Percentiles rank a stretch among this genome's conserved stretches.
Evolutionary conservation across 2,888 invertebrate species (phyloP).

Genomic region (Oscheius sp.): DNA sequence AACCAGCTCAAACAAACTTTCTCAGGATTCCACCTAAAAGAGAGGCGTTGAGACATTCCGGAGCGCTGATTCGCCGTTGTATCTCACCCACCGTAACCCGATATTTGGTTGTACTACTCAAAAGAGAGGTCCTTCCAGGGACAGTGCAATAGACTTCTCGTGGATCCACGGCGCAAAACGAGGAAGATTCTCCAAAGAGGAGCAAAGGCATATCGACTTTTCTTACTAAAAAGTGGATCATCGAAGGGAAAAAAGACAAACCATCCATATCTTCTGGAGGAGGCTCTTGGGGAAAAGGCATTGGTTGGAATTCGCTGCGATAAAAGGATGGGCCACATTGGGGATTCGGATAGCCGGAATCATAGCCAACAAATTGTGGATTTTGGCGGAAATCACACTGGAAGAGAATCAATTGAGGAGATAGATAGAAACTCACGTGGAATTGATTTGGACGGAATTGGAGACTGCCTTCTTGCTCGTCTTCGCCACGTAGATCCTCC

Average conservation of each 20-base stretch:
- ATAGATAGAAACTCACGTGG: not conserved
- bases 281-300: slow-evolving; percentile 7
- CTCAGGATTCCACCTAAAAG: slow-evolving; percentile 94
- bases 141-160: slow-evolving; percentile 89
- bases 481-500: slow-evolving; percentile 28
- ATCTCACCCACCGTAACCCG: slow-evolving; percentile 99
- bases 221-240: not conserved
- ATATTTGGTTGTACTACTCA: slow-evolving; percentile 99
- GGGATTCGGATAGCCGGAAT: slow-evolving; percentile 6
- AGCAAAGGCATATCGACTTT: slow-evolving; percentile 28
- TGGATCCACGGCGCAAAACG: slow-evolving; percentile 26
- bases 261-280: slow-evolving; percentile 18
- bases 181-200: slow-evolving; percentile 19
- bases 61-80: slow-evolving; percentile 87
- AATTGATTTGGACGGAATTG: slow-evolving; percentile 21
- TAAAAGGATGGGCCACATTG: slow-evolving; percentile 3
- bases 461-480: slow-evolving; percentile 23
- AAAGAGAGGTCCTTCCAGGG: slow-evolving; percentile 91
- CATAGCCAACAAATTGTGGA: slow-evolving; percentile 10
- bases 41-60: slow-evolving; percentile 98
- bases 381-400: slow-evolving; percentile 19
- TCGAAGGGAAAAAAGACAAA: not conserved
- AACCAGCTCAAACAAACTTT: slow-evolving; percentile 74
- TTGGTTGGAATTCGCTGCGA: not conserved
- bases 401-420: not conserved